Conservation (phyloP, 2,113 vertebrate genomes). For the Nothobranchius kuhntae region DNA sequence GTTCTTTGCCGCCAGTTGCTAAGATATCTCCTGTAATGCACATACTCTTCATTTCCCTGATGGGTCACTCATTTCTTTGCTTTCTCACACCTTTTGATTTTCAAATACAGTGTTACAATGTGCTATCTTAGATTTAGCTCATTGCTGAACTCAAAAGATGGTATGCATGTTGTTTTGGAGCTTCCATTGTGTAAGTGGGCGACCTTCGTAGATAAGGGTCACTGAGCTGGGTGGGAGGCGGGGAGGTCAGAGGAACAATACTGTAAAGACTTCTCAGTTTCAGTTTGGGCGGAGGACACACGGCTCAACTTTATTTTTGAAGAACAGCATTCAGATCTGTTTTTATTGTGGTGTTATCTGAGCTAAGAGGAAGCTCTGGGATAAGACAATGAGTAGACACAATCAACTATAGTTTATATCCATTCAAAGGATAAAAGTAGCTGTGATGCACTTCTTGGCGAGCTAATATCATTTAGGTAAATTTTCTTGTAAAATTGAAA, state of each 20-base stretch:
- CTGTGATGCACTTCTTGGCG: too few species aligned
- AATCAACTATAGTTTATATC: too few species aligned
- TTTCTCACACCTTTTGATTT: background rate
- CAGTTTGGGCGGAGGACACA: constrained; percentile 18
- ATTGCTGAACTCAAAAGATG: constrained; percentile 28
- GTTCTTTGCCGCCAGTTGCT: constrained; percentile 1
- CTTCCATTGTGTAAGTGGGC: constrained; percentile 48
- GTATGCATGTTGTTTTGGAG: constrained; percentile 19
- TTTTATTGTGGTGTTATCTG: background rate
- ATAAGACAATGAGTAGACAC: too few species aligned
- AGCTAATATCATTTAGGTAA: background rate
- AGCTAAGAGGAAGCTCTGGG: background rate
- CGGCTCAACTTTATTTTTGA: constrained; percentile 5
- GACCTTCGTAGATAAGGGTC: constrained; percentile 38
- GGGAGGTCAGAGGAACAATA: constrained; percentile 51
- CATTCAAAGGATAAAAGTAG: too few species aligned
- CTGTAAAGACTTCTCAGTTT: constrained; percentile 49
- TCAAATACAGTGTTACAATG: constrained; percentile 4
- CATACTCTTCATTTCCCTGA: background rate
- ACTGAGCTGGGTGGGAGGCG: constrained; percentile 50
- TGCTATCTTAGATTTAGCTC: constrained; percentile 23
- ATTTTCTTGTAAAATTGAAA: constrained; percentile 21
- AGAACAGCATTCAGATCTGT: background rate
- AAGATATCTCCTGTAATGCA: background rate
- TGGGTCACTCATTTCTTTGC: background rate